Conservation (phyloP, 2,113 vertebrate species). For the Malurus elegans region DNA sequence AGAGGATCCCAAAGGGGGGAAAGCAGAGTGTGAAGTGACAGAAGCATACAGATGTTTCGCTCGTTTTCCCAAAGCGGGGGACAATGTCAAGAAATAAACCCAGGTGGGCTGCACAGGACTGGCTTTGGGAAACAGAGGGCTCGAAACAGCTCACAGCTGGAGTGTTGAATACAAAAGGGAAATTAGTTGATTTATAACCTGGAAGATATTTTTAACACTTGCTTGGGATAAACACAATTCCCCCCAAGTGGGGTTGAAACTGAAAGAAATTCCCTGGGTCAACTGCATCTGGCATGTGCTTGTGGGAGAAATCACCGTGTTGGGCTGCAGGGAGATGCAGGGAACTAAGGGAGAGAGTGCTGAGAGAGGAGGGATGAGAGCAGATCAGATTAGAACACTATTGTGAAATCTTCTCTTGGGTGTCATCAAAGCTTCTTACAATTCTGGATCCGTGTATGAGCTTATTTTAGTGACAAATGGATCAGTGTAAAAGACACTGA, state of each 20-base stretch:
- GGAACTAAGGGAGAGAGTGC: background rate
- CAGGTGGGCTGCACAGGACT: background rate
- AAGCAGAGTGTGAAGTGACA: background rate
- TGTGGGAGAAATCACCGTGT: fast-evolving
- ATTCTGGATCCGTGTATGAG: fast-evolving
- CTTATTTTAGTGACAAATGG: background rate
- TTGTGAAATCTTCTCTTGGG: background rate
- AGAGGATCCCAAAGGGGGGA: background rate
- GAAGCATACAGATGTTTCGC: background rate
- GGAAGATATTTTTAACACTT: background rate
- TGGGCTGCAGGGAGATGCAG: background rate
- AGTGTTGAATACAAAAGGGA: background rate
- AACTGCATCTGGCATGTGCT: background rate
- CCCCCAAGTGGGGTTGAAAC: background rate
- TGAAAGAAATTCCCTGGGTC: background rate
- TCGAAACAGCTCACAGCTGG: background rate
- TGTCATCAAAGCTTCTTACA: background rate
- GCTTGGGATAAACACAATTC: background rate
- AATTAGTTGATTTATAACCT: background rate
- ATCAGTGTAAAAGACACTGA: background rate
- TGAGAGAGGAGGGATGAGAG: background rate
- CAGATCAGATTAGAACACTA: background rate
- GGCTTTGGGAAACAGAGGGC: background rate
- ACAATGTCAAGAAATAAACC: background rate
- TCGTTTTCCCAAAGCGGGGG: background rate